Conservation (phyloP, 2,113 vertebrate species). For the Micromys minutus region DNA sequence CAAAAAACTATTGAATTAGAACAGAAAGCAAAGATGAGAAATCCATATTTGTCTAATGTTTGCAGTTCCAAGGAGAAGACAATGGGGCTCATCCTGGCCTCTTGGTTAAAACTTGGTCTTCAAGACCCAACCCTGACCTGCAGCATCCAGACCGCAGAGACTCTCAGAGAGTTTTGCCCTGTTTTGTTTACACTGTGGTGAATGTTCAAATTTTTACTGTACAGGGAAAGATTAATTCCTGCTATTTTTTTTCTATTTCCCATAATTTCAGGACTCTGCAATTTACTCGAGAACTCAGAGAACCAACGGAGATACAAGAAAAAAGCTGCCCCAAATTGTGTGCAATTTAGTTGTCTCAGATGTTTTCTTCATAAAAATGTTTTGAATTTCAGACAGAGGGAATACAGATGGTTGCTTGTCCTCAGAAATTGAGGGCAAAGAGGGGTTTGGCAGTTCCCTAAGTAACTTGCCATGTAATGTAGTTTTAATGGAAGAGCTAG, state of each 20-base stretch:
- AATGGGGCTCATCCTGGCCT: not conserved
- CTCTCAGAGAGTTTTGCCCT: conserved; percentile 4
- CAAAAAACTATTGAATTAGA: not conserved
- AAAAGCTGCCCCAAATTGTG: conserved; percentile 52
- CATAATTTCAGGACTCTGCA: conserved; percentile 63
- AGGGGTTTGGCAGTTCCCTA: conserved; percentile 11
- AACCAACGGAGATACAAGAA: conserved; percentile 60
- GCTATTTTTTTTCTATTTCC: conserved; percentile 68
- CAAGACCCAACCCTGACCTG: not conserved
- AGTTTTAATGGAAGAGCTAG: conserved; percentile 41
- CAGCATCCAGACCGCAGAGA: not conserved
- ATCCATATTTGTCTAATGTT: not conserved
- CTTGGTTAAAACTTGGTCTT: conserved; percentile 14
- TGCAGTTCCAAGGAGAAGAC: not conserved
- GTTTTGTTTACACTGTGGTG: conserved; percentile 39
- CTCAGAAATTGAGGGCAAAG: conserved; percentile 53
- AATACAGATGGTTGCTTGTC: conserved; percentile 41
- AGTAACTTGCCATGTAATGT: conserved; percentile 1
- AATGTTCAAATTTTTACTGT: conserved; percentile 48
- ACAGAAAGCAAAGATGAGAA: not conserved
- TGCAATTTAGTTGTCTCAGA: conserved; percentile 66
- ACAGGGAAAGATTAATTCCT: conserved; percentile 34
- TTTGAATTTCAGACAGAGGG: conserved; percentile 45
- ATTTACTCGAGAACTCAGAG: conserved; percentile 69
- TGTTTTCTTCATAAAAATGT: not conserved